Percentiles rank a stretch among this genome's conserved stretches.
phyloP scores from a whole-genome alignment of 2,888 invertebrate genomes.

The Acleris emargana region DNA sequence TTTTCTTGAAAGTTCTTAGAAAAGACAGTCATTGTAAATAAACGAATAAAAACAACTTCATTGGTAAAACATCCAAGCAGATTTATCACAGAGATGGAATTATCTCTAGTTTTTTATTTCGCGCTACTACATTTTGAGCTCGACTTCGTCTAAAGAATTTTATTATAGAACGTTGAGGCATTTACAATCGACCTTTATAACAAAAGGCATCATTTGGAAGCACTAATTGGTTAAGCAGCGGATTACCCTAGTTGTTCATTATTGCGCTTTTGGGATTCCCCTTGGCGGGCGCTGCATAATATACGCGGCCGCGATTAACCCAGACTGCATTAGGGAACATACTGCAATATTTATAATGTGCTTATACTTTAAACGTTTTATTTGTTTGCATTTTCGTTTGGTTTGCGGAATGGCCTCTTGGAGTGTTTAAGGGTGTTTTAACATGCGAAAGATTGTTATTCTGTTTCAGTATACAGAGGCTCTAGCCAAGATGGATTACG shows the following conservation, averaged over 20 bases:
- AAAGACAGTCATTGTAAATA: not conserved
- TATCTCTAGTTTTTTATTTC: slow-evolving; percentile 4
- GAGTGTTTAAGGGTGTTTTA: not conserved
- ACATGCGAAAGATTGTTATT: not conserved
- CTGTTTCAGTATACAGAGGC: too few relatives aligned
- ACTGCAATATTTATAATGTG: slow-evolving; percentile 37
- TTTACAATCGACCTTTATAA: slow-evolving; percentile 3
- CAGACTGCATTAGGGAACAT: slow-evolving; percentile 50
- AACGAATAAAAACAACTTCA: not conserved
- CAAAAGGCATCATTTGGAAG: slow-evolving; percentile 8
- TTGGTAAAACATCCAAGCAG: not conserved
- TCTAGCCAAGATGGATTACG: too few relatives aligned
- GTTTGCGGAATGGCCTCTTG: slow-evolving; percentile 11
- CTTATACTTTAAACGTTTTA: slow-evolving; percentile 32
- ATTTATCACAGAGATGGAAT: not conserved
- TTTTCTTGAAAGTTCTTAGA: not conserved
- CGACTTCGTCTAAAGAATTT: not conserved
- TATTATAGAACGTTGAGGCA: not conserved
- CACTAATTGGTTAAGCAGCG: slow-evolving; percentile 69
- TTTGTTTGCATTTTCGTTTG: slow-evolving; percentile 22
- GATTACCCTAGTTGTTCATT: slow-evolving; percentile 67
- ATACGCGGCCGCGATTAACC: slow-evolving; percentile 61
- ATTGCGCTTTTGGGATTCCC: slow-evolving; percentile 68
- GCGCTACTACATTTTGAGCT: slow-evolving; percentile 3
- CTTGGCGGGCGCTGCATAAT: slow-evolving; percentile 61